Evolutionary conservation across 1,140 invertebrate genomes (phyloP), one percentile per base, ranked within the genome.

Genomic region (Daktulosphaira vitifoliae): DNA sequence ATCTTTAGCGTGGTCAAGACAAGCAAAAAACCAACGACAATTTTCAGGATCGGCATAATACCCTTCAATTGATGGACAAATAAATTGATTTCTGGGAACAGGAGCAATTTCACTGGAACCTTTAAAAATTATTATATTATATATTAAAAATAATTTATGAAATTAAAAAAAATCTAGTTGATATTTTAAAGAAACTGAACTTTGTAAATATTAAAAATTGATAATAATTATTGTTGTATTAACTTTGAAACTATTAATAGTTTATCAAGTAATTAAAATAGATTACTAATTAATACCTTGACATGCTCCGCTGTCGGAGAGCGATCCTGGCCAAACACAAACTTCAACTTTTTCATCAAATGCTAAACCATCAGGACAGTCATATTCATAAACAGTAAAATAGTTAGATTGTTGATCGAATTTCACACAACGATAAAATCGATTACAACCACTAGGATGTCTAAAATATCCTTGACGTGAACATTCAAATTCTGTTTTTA

Each of bases 11-110:
- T 89, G 81, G 73, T 89, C 87, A 54, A 86, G 74, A 74, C 89
- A 91, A 18, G 88, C 87, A 72, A 88, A 90, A 80, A 90, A 91
- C 85, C 86, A 90, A 59, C 87, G 80, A 68, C 88, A 90, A 74
- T 91, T 89, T 72, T 87, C 83, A 0, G 86, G 86, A 76, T 91
- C 87, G 1, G 84, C 85, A 72, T 86, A 90, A 70, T 87, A 84
- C 59, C 85, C 85, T 79, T 76, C 69, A 71, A 75, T 70, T 1
- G 71, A 69, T 23, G 85, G 80, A 76, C 86, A 82, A 46, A 81
- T 71, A 74, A 86, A 84, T 72, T 85, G 76, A 33, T 80, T 73
- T 66, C 76, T 72, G 11, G 83, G 80, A 26, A 88, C 83, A 2
- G 85, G 85, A 1, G 84, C 83, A 18, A 88, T 87, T 78, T 88